Conservation (phyloP, 2,113 vertebrate species). For the Pelobates fuscus region DNA sequence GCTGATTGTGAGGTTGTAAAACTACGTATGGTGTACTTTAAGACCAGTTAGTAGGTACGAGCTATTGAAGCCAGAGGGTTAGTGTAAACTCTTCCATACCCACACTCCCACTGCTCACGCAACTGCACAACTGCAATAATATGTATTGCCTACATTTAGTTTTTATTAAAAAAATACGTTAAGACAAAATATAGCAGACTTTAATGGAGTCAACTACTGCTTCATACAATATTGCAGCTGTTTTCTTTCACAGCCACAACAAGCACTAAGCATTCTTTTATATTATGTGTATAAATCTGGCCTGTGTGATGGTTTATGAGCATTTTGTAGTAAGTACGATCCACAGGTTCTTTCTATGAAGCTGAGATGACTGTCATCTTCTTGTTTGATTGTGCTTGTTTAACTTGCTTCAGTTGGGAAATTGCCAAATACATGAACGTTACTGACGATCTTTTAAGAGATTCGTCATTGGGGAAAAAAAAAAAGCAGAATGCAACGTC, state of each 20-base stretch:
- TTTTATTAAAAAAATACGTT: too few species aligned
- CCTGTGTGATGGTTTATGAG: background rate
- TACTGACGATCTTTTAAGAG: slow-evolving; percentile 59
- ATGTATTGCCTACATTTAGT: too few species aligned
- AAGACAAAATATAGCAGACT: too few species aligned
- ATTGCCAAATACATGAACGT: slow-evolving; percentile 60
- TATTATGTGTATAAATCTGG: background rate
- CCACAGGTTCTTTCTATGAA: slow-evolving; percentile 36
- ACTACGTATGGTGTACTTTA: too few species aligned
- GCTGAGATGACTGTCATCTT: slow-evolving; percentile 47
- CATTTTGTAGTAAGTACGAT: background rate
- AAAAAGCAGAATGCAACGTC: background rate
- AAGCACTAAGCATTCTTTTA: background rate
- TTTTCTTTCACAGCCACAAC: background rate
- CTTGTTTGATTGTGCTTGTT: slow-evolving; percentile 52
- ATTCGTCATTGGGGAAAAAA: slow-evolving; percentile 55
- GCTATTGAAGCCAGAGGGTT: too few species aligned
- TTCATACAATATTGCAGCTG: background rate
- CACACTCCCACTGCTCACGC: too few species aligned
- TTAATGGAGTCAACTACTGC: too few species aligned
- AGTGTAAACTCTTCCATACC: too few species aligned
- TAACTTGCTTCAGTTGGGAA: slow-evolving; percentile 55
- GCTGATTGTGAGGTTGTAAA: too few species aligned
- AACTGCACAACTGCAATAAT: too few species aligned
- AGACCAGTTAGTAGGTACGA: too few species aligned